phyloP scores from a whole-genome alignment of 2,888 invertebrate genomes.

The Drosophila birchii region DNA sequence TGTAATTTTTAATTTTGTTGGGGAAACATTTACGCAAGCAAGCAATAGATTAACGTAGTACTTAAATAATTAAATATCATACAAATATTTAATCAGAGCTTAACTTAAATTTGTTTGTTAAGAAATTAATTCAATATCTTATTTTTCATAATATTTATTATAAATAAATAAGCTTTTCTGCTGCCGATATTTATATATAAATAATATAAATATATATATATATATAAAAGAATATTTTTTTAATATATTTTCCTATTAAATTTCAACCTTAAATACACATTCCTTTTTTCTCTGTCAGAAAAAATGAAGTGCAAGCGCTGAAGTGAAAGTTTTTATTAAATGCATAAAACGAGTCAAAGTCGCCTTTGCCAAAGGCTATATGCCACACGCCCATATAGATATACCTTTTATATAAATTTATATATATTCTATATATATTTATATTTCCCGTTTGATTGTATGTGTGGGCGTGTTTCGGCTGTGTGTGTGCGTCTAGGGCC shows the following conservation, averaged over 20 bases:
- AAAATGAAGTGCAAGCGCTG: constrained; percentile 54
- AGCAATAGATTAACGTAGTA: not conserved
- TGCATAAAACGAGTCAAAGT: constrained; percentile 74
- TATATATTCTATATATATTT: constrained; percentile 10
- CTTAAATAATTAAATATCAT: too few relatives aligned
- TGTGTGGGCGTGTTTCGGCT: constrained; percentile 25
- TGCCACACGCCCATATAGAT: constrained; percentile 19
- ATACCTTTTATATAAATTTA: constrained; percentile 2
- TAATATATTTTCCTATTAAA: not conserved
- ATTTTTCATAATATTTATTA: too few relatives aligned
- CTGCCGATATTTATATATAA: too few relatives aligned
- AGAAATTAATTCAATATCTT: too few relatives aligned
- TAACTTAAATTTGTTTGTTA: too few relatives aligned
- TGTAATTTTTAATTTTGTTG: not conserved
- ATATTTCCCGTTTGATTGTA: not conserved
- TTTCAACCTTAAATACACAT: not conserved
- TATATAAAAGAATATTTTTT: too few relatives aligned
- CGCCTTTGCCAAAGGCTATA: constrained; percentile 51
- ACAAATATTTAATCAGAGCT: too few relatives aligned
- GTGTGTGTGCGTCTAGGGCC: constrained; percentile 55
- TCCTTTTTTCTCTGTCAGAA: constrained; percentile 7
- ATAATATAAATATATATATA: too few relatives aligned
- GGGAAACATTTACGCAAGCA: not conserved
- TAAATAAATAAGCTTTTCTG: too few relatives aligned
- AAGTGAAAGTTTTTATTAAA: constrained; percentile 78